Percentiles rank a stretch among this genome's conserved stretches.
phyloP scores from a whole-genome alignment of 2,888 invertebrate genomes.

The Proisotoma minuta region DNA sequence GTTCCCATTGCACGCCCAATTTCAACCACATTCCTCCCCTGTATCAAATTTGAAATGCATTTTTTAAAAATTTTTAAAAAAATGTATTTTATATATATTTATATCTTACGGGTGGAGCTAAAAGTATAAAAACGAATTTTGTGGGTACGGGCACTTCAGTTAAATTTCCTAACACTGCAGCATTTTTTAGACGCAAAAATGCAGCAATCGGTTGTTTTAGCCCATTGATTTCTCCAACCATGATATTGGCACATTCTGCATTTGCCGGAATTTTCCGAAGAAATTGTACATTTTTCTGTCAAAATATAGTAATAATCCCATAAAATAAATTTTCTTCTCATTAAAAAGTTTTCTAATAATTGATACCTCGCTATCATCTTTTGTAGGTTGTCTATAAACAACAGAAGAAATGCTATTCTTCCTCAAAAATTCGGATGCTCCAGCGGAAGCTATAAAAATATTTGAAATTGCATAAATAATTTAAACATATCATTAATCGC shows the following conservation, averaged over 20 bases:
- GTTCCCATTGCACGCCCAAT: constrained; percentile 50
- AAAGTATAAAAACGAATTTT: constrained; percentile 54
- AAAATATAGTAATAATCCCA: no score
- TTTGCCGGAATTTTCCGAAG: neutral
- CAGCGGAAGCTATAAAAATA: neutral
- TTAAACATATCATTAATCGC: neutral
- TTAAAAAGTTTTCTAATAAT: neutral
- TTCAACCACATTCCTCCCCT: constrained; percentile 19
- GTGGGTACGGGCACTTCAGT: constrained; percentile 57
- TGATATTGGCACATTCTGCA: neutral
- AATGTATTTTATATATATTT: neutral
- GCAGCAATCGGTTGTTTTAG: constrained; percentile 55
- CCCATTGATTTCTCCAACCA: neutral
- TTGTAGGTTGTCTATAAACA: neutral
- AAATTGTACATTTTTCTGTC: neutral
- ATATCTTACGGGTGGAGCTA: constrained; percentile 51
- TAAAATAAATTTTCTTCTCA: neutral
- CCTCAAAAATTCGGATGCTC: neutral
- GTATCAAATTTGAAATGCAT: constrained; percentile 2
- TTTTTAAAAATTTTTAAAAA: neutral
- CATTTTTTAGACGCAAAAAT: constrained; percentile 56
- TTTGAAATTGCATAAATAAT: neutral
- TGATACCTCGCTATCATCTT: neutral
- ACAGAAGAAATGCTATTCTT: neutral
- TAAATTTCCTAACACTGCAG: constrained; percentile 55